phyloP scores from a whole-genome alignment of 2,888 invertebrate genomes.

The Perdita meconis region DNA sequence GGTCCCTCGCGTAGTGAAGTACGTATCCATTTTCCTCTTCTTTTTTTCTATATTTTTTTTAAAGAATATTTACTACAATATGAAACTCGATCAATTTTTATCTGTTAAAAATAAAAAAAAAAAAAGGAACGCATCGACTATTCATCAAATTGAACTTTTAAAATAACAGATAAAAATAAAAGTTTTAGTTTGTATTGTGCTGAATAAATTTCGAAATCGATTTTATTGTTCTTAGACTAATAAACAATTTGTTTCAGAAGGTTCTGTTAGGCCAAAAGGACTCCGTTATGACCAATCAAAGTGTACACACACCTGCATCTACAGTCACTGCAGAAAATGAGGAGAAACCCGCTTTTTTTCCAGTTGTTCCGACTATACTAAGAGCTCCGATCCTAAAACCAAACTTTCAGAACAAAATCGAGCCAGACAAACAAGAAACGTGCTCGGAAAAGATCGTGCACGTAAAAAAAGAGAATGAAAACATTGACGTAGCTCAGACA shows the following conservation, averaged over 20 bases:
- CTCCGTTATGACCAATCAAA: constrained; percentile 52
- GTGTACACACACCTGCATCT: constrained; percentile 36
- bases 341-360: constrained; percentile 17
- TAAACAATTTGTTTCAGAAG: constrained; percentile 53
- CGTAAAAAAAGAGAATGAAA: constrained; percentile 24
- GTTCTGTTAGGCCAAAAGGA: constrained; percentile 78
- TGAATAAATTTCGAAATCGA: not conserved
- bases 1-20: constrained; percentile 91
- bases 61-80: no score
- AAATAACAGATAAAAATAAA: no score
- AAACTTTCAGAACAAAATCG: constrained; percentile 67
- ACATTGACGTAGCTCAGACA: not conserved
- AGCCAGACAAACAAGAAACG: constrained; percentile 12
- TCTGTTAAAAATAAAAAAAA: no score
- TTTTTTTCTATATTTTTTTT: no score
- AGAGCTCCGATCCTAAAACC: constrained; percentile 62
- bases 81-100: no score
- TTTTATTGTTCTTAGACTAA: not conserved
- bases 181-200: no score
- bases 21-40: constrained; percentile 5
- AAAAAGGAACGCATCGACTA: no score
- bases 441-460: constrained; percentile 13
- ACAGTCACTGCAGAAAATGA: constrained; percentile 13
- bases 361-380: constrained; percentile 12
- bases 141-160: no score